These are phyloP conservation scores for Gymnocypris eckloni DNA, from an alignment of 2,797 vertebrate species.

Conservation along the genomic window DNA sequence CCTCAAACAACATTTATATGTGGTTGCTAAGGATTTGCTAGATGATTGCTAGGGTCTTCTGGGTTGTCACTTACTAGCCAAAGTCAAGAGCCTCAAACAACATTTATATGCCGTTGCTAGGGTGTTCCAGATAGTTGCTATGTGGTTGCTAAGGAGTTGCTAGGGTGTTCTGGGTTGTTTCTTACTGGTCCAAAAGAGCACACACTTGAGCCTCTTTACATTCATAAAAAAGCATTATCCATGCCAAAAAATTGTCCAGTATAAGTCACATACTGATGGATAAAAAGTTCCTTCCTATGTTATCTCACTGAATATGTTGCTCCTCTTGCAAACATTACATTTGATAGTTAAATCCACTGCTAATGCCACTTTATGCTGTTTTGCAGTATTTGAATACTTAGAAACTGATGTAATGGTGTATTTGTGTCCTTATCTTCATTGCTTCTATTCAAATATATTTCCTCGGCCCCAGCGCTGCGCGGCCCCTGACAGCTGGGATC, in stretches of 20 bases:
- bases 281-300: not conserved
- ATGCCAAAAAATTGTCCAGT: not conserved
- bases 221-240: not conserved
- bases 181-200: not conserved
- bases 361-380: not conserved
- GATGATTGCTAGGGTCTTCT: too few relatives aligned
- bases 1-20: too few relatives aligned
- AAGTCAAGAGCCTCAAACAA: not conserved
- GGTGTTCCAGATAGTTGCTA: not conserved
- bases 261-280: not conserved
- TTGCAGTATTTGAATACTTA: not conserved
- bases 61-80: not conserved
- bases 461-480: not conserved
- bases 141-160: not conserved
- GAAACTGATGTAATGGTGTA: slow-evolving; percentile 6
- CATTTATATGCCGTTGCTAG: not conserved
- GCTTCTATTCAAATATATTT: slow-evolving; percentile 15
- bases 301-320: slow-evolving; percentile 2
- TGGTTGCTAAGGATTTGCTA: not conserved
- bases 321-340: not conserved
- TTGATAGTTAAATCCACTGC: not conserved
- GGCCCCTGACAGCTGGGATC: slow-evolving; percentile 42
- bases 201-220: not conserved
- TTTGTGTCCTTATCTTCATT: not conserved
- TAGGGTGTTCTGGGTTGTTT: not conserved